A percentile compares a stretch with the other conserved stretches of the same genome.
phyloP scores from a whole-genome alignment of 1,140 invertebrate species.

The Lepidurus packardi region DNA sequence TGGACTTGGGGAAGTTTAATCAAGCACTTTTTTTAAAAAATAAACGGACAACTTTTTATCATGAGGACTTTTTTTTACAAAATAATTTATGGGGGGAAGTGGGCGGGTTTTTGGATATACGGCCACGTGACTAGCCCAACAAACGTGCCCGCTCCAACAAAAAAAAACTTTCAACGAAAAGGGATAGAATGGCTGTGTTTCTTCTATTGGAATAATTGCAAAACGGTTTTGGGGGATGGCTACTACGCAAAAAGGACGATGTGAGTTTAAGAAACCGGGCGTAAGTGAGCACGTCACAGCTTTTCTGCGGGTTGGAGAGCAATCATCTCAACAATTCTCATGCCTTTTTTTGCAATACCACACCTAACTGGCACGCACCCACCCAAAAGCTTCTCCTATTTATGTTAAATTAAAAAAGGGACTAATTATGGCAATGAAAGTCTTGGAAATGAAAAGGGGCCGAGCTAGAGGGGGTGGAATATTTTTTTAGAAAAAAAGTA shows the following conservation, averaged over 20 bases:
- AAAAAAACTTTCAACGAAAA: background rate
- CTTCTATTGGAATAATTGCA: background rate
- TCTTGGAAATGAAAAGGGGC: background rate
- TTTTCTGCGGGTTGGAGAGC: background rate
- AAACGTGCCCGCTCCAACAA: background rate
- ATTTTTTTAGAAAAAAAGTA: background rate
- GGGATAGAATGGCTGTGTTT: background rate
- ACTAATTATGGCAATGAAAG: slow-evolving; percentile 22
- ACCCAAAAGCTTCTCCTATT: background rate
- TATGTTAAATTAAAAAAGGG: background rate
- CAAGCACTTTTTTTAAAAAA: background rate
- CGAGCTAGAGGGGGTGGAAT: background rate
- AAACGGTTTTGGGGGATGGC: background rate
- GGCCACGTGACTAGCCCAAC: slow-evolving; percentile 16
- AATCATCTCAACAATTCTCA: background rate
- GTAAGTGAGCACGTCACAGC: slow-evolving; percentile 9
- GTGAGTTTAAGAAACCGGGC: background rate
- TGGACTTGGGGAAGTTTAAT: background rate
- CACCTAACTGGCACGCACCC: slow-evolving; percentile 9
- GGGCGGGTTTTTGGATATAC: background rate
- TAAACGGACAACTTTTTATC: background rate
- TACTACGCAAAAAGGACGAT: background rate
- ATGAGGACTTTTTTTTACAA: background rate
- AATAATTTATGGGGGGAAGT: background rate
- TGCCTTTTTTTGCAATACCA: background rate